These are phyloP conservation scores for Lethrus apterus DNA, from an alignment of 1,140 invertebrate species.

Conservation along the genomic window DNA sequence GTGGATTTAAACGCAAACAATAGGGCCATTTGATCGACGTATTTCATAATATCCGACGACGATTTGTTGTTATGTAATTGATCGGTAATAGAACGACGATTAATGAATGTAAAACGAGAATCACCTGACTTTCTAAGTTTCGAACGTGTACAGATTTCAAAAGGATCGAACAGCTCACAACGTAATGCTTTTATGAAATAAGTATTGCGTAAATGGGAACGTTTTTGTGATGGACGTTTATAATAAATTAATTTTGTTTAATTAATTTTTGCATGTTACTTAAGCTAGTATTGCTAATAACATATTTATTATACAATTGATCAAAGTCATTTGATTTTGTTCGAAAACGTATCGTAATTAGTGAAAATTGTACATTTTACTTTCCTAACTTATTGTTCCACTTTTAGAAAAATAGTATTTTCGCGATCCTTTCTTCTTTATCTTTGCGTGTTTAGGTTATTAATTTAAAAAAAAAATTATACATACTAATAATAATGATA, in stretches of 20 bases:
- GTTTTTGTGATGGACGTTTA: neutral
- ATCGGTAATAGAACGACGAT: too few species aligned
- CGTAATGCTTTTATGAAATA: too few species aligned
- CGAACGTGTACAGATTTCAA: neutral
- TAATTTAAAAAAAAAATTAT: neutral
- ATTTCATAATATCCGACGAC: slow-evolving; percentile 12
- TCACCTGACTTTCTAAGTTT: neutral
- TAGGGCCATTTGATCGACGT: slow-evolving; percentile 16
- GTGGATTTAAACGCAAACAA: slow-evolving; percentile 17
- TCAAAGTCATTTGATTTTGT: too few species aligned
- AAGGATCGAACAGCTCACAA: neutral
- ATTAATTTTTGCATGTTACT: too few species aligned
- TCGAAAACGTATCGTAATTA: neutral
- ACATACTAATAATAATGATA: neutral
- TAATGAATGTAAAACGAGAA: too few species aligned
- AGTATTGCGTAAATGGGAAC: neutral
- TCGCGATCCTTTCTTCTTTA: neutral
- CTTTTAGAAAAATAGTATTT: neutral
- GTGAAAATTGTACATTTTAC: neutral
- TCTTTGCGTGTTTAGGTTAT: neutral
- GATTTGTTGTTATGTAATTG: slow-evolving; percentile 4
- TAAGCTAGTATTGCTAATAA: too few species aligned
- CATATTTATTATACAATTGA: too few species aligned
- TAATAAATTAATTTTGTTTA: too few species aligned
- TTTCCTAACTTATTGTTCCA: neutral